Evolutionary conservation across 2,797 vertebrate genomes (phyloP), one percentile per base, ranked within the genome.

Genomic region (Harpagifer antarcticus): DNA sequence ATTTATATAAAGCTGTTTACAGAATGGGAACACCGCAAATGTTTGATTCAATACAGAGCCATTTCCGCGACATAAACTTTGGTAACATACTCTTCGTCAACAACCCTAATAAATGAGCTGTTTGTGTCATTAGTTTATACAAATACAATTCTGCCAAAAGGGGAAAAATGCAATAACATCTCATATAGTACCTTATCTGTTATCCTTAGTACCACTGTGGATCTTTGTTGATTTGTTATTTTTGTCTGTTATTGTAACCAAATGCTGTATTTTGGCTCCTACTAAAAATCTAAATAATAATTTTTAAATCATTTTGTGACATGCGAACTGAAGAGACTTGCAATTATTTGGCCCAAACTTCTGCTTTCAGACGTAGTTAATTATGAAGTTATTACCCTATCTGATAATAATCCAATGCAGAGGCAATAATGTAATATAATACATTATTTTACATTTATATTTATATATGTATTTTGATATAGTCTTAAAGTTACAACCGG

Each of bases 1-100:
- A 88, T 91, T 90, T 86, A 91, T 88, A 33, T 66, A 57, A 65
- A 52, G 1, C n/a, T 83, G 81, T 88, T 88, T 89, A 85, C 53
- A 58, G 50, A 20, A 79, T 37, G 54, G 56, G 65, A 55, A 75
- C 58, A 60, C 19, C 15, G 17, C 37, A 63, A 71, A 85, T 53
- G 57, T 79, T 77, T 84, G 15, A 56, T 59, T 70, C 33, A 10
- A 63, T 50, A 63, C 27, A 61, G 45, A 56, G 20, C 3, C 0
- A 55, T 72, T 60, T 81, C 20, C 31, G 1, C 68, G 45, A 19
- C 0, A 16, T 79, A 75, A 79, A 87, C 60, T 17, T 23, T 49
- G 4, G 15, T 33, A 19, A 75, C 71, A 59, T 23, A 7, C 63
- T 75, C 17, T 14, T 42, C 4, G 67, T 59, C 37, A 77, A 50